Conservation (phyloP, 2,113 vertebrate species). For the Mirounga angustirostris region DNA sequence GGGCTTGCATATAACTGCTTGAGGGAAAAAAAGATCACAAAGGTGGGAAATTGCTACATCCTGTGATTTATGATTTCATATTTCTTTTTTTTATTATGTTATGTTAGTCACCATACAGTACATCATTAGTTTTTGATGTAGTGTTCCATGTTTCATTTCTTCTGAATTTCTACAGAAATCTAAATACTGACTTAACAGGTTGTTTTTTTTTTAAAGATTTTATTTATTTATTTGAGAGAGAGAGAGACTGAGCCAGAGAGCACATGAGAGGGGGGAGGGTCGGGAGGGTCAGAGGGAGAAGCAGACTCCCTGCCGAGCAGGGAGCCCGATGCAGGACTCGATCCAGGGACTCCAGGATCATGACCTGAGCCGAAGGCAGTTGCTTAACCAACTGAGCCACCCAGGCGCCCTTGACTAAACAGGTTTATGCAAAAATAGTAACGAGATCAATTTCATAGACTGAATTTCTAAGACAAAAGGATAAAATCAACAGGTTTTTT, state of each 20-base stretch:
- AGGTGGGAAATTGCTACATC: background rate
- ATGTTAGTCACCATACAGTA: too few species aligned
- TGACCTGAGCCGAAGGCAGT: too few species aligned
- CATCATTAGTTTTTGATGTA: too few species aligned
- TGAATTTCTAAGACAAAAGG: slow-evolving; percentile 36
- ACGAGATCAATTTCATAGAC: slow-evolving; percentile 26
- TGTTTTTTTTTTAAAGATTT: background rate
- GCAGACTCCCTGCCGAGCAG: too few species aligned
- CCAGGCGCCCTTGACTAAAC: background rate
- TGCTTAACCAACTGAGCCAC: too few species aligned
- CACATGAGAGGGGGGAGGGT: too few species aligned
- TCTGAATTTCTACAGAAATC: slow-evolving; percentile 44
- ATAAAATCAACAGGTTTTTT: background rate
- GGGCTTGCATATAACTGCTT: background rate
- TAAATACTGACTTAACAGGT: slow-evolving; percentile 18
- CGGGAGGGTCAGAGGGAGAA: too few species aligned
- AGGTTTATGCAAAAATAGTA: slow-evolving; percentile 36
- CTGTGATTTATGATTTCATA: slow-evolving; percentile 32
- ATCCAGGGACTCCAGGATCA: too few species aligned
- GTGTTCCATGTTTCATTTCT: background rate
- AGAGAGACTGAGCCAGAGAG: too few species aligned
- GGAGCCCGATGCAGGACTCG: too few species aligned
- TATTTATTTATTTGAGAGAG: too few species aligned
- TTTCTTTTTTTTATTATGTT: background rate
- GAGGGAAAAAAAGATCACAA: background rate